Evolutionary conservation across 2,888 invertebrate species (phyloP), one percentile per base, ranked within the genome.

Genomic region (Caenorhabditis virilis): DNA sequence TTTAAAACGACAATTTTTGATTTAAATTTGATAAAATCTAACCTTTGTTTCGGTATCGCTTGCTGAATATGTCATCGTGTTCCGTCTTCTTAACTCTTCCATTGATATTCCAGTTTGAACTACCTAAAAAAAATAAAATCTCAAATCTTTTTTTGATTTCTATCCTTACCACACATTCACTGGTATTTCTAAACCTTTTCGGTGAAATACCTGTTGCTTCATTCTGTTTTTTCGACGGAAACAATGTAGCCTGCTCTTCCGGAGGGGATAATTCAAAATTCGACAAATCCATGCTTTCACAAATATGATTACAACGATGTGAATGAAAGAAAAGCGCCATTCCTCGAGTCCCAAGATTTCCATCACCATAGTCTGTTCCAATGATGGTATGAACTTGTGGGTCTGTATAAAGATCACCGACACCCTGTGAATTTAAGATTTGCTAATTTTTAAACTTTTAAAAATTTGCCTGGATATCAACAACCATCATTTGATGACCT

Each of bases 281-380:
- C 6, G 86, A 84, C 13, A 88, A 82, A 7, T 84, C 84, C 35
- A 88, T 83, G 53, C 84, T 84, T 39, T 84, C 74, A 68, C 88
- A 88, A 73, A 88, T 88, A 42, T 83, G 80, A 78, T 87, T 88
- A 81, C 88, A 88, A 16, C 81, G 78, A 73, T 88, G 88, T 0
- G 87, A 86, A 76, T 87, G 86, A 78, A 88, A 88, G 83, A 88
- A 88, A 16, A 88, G 83, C 0, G 87, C 87, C 87, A 88, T 88
- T 42, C 88, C 88, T 6, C 71, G 57, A 1, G 86, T 84, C 18
- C 87, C 87, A 43, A 88, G 83, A 76, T 88, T 88, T 4, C 88
- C 88, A 72, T 87, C 87, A 6, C 87, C 87, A 73, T 87, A 88
- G 27, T 85, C 82, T 26, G 77, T 75, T 58, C 86, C 87, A 41